These are phyloP conservation scores for Chelon auratus DNA, from an alignment of 2,797 vertebrate species.

Conservation along the genomic window DNA sequence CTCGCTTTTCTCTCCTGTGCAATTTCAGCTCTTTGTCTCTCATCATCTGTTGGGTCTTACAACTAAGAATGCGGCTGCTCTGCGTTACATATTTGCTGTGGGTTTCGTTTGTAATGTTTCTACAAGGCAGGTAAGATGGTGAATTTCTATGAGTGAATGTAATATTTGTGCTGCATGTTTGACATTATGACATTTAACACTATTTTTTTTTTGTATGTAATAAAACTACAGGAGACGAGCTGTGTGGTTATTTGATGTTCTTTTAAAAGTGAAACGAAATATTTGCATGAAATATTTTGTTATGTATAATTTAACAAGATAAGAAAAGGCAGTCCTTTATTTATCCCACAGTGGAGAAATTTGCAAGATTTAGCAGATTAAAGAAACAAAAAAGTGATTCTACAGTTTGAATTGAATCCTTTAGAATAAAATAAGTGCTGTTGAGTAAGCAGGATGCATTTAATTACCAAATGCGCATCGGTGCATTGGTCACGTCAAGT, in stretches of 20 bases:
- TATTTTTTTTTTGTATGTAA: not conserved
- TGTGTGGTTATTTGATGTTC: slow-evolving; percentile 14
- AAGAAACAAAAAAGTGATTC: no score
- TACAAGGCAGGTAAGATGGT: slow-evolving; percentile 78
- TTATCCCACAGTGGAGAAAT: no score
- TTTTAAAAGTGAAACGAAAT: slow-evolving; percentile 6
- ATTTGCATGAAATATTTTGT: slow-evolving; percentile 56
- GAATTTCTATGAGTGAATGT: not conserved
- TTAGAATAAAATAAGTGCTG: not conserved
- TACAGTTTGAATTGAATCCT: no score
- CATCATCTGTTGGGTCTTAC: slow-evolving; percentile 14
- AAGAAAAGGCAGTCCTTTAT: not conserved
- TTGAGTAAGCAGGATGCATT: not conserved
- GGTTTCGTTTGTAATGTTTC: slow-evolving; percentile 69
- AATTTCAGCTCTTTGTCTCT: slow-evolving; percentile 7
- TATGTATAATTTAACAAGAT: not conserved
- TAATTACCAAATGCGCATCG: not conserved
- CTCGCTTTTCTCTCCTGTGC: not conserved
- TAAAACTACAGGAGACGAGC: not conserved
- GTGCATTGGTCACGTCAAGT: not conserved
- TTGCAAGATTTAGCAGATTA: no score
- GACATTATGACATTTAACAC: slow-evolving; percentile 8
- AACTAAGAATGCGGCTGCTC: slow-evolving; percentile 70
- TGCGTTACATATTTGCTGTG: slow-evolving; percentile 62
- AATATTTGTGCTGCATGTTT: slow-evolving; percentile 1